phyloP scores from a whole-genome alignment of 2,113 vertebrate species.

The Plecotus auritus region DNA sequence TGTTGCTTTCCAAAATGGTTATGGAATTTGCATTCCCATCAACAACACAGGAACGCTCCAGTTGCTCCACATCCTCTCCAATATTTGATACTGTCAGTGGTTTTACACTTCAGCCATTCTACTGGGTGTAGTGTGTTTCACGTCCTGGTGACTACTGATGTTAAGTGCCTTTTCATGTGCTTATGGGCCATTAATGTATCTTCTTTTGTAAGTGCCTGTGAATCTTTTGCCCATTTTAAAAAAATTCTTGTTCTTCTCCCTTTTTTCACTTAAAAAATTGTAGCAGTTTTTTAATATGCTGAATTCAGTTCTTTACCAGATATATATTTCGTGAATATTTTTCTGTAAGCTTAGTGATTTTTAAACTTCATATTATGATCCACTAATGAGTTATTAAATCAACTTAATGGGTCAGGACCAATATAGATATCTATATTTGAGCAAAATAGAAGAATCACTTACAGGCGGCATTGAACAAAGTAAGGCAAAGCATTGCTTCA shows the following conservation, averaged over 20 bases:
- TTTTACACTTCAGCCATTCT: background rate
- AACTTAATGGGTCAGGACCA: background rate
- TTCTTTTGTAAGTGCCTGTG: background rate
- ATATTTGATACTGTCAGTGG: background rate
- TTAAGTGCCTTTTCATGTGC: background rate
- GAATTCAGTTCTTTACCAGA: background rate
- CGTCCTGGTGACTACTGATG: background rate
- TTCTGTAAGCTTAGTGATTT: background rate
- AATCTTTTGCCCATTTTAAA: background rate
- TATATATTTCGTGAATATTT: background rate
- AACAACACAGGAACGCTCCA: too few relatives aligned
- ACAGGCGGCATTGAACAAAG: background rate
- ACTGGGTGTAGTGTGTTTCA: background rate
- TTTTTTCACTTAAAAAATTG: background rate
- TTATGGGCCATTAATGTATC: background rate
- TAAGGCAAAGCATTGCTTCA: background rate
- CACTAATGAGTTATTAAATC: background rate
- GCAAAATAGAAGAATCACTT: background rate
- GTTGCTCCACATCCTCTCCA: background rate
- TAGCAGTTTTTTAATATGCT: background rate
- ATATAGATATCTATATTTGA: background rate
- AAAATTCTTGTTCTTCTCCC: background rate
- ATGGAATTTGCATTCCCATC: background rate
- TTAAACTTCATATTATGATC: background rate
- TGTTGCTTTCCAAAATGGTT: background rate